Evolutionary conservation across 2,797 vertebrate genomes (phyloP).

Genomic region (Onychomys arenicola): DNA sequence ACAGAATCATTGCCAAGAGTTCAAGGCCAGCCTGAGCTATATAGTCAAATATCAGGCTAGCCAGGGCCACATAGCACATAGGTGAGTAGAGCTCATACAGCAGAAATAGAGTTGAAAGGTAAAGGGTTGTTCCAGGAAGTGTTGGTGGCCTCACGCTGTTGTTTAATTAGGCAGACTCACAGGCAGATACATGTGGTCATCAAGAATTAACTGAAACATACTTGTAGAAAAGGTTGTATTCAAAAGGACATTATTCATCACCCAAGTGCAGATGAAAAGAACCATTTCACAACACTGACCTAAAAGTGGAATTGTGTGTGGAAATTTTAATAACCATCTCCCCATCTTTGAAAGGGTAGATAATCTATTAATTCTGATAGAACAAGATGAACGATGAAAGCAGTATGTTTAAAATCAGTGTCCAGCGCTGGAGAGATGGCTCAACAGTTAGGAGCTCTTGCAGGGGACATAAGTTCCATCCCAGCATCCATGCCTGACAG

Average conservation of each 20-base stretch:
- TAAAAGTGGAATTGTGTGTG: not conserved
- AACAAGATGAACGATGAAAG: conserved; percentile 30
- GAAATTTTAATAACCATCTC: conserved; percentile 25
- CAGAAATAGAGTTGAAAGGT: not conserved
- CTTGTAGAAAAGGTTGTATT: not conserved
- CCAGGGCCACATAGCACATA: not conserved
- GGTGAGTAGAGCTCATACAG: not conserved
- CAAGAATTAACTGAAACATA: not conserved
- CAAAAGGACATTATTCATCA: not conserved
- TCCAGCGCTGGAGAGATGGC: not conserved
- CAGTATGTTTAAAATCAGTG: not conserved
- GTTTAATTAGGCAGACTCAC: not conserved
- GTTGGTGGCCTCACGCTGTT: not conserved
- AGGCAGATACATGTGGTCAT: not conserved
- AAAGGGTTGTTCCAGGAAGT: not conserved
- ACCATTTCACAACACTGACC: not conserved
- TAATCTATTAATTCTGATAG: not conserved
- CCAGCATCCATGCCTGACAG: not conserved
- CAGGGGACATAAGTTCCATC: not conserved
- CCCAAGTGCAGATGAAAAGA: not conserved
- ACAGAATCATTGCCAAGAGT: not conserved
- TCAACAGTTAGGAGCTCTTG: not conserved
- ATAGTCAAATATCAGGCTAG: not conserved
- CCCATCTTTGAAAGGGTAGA: conserved; percentile 12
- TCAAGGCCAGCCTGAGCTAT: not conserved